Conservation (phyloP, 1,140 invertebrate genomes). For the Laupala kohalensis region DNA sequence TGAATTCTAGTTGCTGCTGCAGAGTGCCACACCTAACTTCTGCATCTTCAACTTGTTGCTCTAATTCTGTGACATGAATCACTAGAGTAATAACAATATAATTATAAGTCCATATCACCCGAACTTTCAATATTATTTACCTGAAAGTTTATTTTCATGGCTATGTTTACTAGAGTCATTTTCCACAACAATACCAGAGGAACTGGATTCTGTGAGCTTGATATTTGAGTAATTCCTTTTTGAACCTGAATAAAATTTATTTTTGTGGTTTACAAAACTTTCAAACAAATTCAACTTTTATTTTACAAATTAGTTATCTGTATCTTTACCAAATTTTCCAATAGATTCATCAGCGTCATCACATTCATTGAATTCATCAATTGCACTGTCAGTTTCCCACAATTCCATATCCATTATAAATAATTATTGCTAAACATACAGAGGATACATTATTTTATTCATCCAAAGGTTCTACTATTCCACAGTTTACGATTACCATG, state of each 20-base stretch:
- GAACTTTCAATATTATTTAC: not conserved
- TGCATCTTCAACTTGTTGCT: constrained; percentile 27
- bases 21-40: constrained; percentile 27
- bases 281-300: too few species aligned
- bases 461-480: too few species aligned
- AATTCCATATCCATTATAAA: too few species aligned
- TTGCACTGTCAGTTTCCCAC: too few species aligned
- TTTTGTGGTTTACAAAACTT: too few species aligned
- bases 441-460: too few species aligned
- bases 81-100: not conserved
- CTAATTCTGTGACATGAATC: constrained; percentile 23
- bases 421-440: too few species aligned
- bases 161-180: not conserved
- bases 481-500: too few species aligned
- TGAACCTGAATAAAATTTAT: not conserved
- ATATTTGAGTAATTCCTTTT: not conserved
- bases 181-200: not conserved
- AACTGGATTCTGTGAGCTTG: not conserved
- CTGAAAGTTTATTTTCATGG: not conserved
- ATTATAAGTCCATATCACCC: not conserved
- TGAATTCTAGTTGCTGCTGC: constrained; percentile 27
- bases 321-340: too few species aligned
- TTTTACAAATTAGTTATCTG: too few species aligned
- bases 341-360: too few species aligned
- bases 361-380: too few species aligned